These are phyloP conservation scores for Eristalis arbustorum DNA, from an alignment of 2,888 invertebrate species.

Conservation along the genomic window DNA sequence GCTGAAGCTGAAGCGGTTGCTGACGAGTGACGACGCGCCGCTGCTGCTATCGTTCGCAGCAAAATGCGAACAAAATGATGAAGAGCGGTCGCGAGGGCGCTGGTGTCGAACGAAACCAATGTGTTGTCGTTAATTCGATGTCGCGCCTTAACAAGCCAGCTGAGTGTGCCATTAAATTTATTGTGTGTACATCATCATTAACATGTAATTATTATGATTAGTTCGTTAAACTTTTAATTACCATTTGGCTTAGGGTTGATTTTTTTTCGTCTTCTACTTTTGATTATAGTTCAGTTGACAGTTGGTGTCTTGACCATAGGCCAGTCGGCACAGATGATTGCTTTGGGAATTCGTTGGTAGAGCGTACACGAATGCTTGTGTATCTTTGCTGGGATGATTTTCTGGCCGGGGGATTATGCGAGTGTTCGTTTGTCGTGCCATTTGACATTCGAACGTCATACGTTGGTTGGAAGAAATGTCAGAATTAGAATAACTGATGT, in stretches of 20 bases:
- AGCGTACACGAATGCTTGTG: neutral
- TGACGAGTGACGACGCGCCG: neutral
- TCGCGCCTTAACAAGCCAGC: conserved; percentile 68
- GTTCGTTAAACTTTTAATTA: conserved; percentile 67
- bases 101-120: conserved; percentile 55
- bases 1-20: neutral
- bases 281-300: neutral
- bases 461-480: neutral
- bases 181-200: conserved; percentile 54
- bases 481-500: neutral
- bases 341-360: neutral
- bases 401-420: neutral
- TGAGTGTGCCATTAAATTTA: conserved; percentile 62
- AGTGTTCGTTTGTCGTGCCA: neutral
- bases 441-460: neutral
- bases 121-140: conserved; percentile 65
- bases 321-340: neutral
- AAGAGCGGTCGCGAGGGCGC: neutral
- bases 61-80: conserved; percentile 4
- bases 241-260: conserved; percentile 12
- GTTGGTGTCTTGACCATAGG: neutral
- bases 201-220: conserved; percentile 54
- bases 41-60: neutral
- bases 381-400: neutral
- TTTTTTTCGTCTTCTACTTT: neutral